These are phyloP conservation scores for Hylia prasina DNA, from an alignment of 2,113 vertebrate genomes.

Conservation along the genomic window DNA sequence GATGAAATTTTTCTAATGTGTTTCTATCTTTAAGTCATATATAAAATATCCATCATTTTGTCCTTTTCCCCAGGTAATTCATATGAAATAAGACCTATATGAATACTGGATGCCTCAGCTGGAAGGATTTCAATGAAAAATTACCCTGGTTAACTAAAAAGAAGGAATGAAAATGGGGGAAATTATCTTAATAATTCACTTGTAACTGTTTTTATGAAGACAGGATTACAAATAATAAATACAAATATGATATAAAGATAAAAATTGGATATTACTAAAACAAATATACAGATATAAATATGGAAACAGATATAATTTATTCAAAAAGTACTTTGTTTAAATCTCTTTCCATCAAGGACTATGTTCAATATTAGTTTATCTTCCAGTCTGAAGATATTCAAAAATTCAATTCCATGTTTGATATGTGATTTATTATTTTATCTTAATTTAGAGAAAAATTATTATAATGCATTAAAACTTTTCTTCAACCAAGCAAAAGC, in stretches of 20 bases:
- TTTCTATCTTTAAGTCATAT: not conserved
- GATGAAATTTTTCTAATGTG: not conserved
- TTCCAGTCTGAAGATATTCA: not conserved
- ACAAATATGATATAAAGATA: not conserved
- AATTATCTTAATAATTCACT: not conserved
- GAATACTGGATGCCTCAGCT: not conserved
- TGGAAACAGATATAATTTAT: not conserved
- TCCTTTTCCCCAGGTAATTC: not conserved
- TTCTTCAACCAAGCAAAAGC: not conserved
- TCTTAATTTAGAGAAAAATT: constrained; percentile 25
- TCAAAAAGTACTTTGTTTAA: not conserved
- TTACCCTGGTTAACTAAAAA: not conserved
- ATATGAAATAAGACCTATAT: not conserved
- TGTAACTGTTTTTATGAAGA: not conserved
- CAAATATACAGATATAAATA: not conserved
- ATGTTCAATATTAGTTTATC: not conserved
- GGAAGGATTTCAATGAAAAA: not conserved
- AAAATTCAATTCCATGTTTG: not conserved
- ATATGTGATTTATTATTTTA: constrained; percentile 2
- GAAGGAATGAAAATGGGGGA: not conserved
- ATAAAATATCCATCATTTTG: not conserved
- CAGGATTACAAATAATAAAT: not conserved
- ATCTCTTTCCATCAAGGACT: not conserved
- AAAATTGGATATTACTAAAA: not conserved
- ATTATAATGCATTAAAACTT: not conserved